Percentiles rank a stretch among this genome's conserved stretches.
These are phyloP conservation scores for Epizoanthus ramosus DNA, from an alignment of 92 coral and sea anemone species.

Conservation along the genomic window DNA sequence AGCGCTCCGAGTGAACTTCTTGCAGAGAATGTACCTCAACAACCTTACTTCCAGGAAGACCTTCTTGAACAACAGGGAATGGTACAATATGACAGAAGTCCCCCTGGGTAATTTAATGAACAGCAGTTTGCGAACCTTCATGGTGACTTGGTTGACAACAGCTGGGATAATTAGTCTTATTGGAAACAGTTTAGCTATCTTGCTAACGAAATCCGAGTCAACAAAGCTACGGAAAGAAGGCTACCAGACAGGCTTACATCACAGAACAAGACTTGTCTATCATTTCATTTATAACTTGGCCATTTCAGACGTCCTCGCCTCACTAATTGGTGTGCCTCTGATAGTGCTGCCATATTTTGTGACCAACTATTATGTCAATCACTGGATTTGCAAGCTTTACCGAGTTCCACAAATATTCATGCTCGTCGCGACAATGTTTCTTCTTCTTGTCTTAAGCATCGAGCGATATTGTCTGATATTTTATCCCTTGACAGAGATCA, in stretches of 20 bases:
- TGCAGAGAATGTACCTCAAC: no score
- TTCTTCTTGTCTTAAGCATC: not conserved
- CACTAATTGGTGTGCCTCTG: not conserved
- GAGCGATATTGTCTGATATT: conserved; percentile 1
- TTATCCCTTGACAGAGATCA: not conserved
- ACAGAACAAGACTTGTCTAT: not conserved
- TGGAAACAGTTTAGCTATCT: no score
- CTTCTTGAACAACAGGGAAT: no score
- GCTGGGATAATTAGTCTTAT: no score
- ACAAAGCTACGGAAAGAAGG: no score
- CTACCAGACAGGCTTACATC: not conserved
- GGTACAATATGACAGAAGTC: no score
- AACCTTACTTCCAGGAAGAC: no score
- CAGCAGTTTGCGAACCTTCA: no score
- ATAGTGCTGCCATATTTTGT: conserved; percentile 19
- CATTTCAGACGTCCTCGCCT: conserved; percentile 2
- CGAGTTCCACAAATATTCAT: not conserved
- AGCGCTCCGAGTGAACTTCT: no score
- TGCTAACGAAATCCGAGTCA: no score
- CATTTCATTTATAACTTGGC: conserved; percentile 15
- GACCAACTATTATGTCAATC: not conserved
- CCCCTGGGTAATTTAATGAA: no score
- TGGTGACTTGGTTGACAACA: no score
- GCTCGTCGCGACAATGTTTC: not conserved
- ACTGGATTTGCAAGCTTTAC: conserved; percentile 1